Evolutionary conservation across 1,140 invertebrate genomes (phyloP).

Genomic region (Drosophila mauritiana): DNA sequence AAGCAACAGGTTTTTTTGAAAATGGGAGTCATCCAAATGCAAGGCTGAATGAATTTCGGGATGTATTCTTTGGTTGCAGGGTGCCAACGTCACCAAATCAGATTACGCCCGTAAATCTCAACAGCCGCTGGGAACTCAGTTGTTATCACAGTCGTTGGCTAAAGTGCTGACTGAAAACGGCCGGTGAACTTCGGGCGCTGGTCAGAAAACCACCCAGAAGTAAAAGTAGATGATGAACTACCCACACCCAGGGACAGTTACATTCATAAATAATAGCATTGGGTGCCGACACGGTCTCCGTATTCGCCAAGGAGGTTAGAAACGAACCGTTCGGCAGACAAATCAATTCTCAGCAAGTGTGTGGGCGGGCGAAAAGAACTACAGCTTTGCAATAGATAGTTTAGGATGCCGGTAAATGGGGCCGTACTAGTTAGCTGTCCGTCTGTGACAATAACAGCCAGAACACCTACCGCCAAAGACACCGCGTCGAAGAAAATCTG

Average conservation of each 20-base stretch:
- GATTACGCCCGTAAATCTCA: slow-evolving; percentile 8
- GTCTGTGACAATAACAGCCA: slow-evolving; percentile 19
- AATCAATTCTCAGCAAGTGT: not conserved
- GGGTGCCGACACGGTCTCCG: slow-evolving; percentile 16
- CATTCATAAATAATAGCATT: slow-evolving; percentile 12
- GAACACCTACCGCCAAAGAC: slow-evolving; percentile 9
- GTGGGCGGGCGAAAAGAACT: slow-evolving; percentile 1
- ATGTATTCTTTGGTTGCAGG: slow-evolving; percentile 15
- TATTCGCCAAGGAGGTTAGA: slow-evolving; percentile 60
- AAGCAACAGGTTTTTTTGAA: slow-evolving; percentile 40
- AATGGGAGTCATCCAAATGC: not conserved
- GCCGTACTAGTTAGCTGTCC: slow-evolving; percentile 30
- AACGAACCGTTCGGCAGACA: slow-evolving; percentile 42
- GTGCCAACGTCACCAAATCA: slow-evolving; percentile 63
- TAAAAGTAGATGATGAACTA: not conserved
- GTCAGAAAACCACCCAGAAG: not conserved
- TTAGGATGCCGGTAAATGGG: slow-evolving; percentile 32
- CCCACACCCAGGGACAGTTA: not conserved
- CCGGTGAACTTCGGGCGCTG: not conserved
- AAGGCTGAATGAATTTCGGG: not conserved
- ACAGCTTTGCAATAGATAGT: slow-evolving; percentile 17
- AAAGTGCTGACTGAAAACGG: slow-evolving; percentile 22
- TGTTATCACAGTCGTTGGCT: slow-evolving; percentile 34
- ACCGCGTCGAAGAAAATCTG: slow-evolving; percentile 70
- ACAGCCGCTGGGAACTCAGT: slow-evolving; percentile 17